Base-by-base conservation (phyloP, 2,888 invertebrate species). In the Tetropium fuscum region DNA sequence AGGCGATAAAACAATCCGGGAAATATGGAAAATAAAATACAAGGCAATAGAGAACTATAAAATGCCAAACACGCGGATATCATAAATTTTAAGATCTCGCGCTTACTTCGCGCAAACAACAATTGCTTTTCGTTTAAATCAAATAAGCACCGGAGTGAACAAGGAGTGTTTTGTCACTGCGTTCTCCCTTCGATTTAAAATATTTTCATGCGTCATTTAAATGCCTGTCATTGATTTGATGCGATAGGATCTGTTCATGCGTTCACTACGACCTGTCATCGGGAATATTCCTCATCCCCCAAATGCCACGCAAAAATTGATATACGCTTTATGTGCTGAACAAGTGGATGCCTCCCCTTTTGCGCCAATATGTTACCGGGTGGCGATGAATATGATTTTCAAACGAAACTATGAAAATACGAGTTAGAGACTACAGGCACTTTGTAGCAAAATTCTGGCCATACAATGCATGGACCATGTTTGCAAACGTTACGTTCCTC, bases 271-370 rank as follows among this genome's bases (percentile, higher is more conserved):
- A 20, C 11, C 34, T 54, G 54, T 44, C 54, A 54, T 6, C 36
- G 44, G 34, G 22, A 7, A 45, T 54, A 34, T 54, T 32, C 54
- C 34, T 54, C 54, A 54, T 54, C 27, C 16, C 22, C 51, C 38
- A 25, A 51, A 44, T 53, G 41, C 47, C 45, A 27, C 7, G 55
- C 45, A 55, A 55, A 47, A 55, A 45, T 55, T 55, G 55, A 55
- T 55, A 55, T 55, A 30, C 45, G 55, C 18, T 45, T 44, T 43
- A 55, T 55, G 45, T 36, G 38, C 34, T 27, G 36, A 16, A 22
- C 45, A 47, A 47, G 38, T 22, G 38, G 47, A 13, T 47, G 19
- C 32, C 19, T 32, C 44, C 19, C 53, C 19, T 32, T 43, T 27
- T 16, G n/a, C 7, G 48, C 30, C 16, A 40, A 38, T 40, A 38